These are phyloP conservation scores for Galerucella calmariensis DNA, from an alignment of 2,888 invertebrate species.

Conservation along the genomic window DNA sequence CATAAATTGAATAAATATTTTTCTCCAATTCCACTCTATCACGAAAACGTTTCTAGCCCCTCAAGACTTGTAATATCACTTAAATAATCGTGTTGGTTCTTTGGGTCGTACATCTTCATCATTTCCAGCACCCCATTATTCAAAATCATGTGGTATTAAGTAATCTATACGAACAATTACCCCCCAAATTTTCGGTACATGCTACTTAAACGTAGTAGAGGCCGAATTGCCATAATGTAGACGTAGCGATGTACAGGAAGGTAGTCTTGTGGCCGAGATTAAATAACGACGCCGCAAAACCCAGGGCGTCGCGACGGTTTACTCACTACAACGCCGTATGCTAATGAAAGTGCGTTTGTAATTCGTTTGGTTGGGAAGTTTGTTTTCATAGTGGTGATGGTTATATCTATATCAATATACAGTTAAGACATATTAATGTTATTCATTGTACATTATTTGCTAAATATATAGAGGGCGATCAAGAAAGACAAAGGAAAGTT, in stretches of 20 bases:
- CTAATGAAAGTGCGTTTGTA: slow-evolving; percentile 22
- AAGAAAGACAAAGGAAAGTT: no score
- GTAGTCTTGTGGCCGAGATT: slow-evolving; percentile 47
- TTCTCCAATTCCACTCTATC: background rate
- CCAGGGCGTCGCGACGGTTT: slow-evolving; percentile 39
- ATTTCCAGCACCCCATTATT: slow-evolving; percentile 13
- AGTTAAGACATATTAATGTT: background rate
- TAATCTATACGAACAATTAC: slow-evolving; percentile 29
- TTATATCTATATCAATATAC: background rate
- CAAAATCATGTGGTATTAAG: slow-evolving; percentile 28
- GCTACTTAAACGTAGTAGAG: slow-evolving; percentile 15
- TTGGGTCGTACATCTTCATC: slow-evolving; percentile 17
- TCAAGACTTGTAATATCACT: background rate
- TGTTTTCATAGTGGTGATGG: background rate
- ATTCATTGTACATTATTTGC: background rate
- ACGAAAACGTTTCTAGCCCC: background rate
- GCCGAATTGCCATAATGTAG: slow-evolving; percentile 31
- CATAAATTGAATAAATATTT: no score
- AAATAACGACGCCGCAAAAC: slow-evolving; percentile 47
- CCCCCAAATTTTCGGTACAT: slow-evolving; percentile 24
- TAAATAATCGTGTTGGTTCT: slow-evolving; percentile 3
- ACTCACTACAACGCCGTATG: slow-evolving; percentile 13
- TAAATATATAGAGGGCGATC: no score
- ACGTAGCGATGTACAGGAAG: slow-evolving; percentile 41
- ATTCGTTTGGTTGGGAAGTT: slow-evolving; percentile 12